Percentiles rank a stretch among this genome's conserved stretches.
phyloP scores from a whole-genome alignment of 2,113 vertebrate species.

The Cyprinodon tularosa region DNA sequence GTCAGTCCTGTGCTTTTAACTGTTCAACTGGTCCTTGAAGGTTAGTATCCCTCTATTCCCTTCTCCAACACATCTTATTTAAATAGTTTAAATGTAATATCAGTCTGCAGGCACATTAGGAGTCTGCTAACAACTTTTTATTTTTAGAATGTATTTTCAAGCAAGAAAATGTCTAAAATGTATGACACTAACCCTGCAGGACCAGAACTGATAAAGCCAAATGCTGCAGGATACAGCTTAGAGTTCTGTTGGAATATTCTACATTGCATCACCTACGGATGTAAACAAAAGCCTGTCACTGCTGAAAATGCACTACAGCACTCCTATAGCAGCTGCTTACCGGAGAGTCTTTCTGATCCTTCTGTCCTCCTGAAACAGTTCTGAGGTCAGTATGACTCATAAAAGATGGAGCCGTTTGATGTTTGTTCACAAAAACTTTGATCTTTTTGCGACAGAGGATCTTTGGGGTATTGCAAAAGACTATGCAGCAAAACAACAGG shows the following conservation, averaged over 20 bases:
- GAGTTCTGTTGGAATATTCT: neutral
- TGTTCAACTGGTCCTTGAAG: neutral
- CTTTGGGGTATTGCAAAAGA: neutral
- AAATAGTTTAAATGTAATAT: neutral
- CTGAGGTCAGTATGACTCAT: neutral
- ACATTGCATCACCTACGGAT: no score
- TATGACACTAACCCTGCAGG: neutral
- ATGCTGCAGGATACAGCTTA: neutral
- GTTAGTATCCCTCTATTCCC: neutral
- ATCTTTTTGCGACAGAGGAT: neutral
- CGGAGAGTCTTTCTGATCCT: neutral
- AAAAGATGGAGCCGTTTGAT: neutral
- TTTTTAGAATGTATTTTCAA: neutral
- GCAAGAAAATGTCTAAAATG: neutral
- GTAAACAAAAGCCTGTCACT: neutral
- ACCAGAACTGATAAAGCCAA: neutral
- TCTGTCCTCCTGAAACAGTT: neutral
- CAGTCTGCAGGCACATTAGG: neutral
- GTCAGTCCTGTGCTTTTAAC: no score
- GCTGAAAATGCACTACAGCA: neutral
- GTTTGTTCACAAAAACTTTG: neutral
- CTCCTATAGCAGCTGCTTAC: neutral
- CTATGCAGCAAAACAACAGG: neutral
- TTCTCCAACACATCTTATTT: neutral
- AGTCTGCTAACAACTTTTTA: neutral